Evolutionary conservation across 2,797 vertebrate genomes (phyloP).

Genomic region (Phataginus tricuspis): DNA sequence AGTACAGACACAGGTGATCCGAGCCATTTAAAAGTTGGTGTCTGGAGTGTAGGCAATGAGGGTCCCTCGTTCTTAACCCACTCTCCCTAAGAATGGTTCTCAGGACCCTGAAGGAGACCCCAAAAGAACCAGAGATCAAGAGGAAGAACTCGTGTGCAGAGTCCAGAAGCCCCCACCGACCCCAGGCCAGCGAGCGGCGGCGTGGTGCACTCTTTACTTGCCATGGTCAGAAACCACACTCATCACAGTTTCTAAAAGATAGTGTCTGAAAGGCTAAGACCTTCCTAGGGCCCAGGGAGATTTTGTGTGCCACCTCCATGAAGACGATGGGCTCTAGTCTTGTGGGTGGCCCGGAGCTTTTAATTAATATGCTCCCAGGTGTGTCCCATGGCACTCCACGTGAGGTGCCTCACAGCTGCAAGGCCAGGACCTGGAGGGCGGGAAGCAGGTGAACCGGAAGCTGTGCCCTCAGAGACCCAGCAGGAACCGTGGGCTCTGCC

Average conservation of each 20-base stretch:
- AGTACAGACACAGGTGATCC: rapidly evolving
- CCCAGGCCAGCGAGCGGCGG: background rate
- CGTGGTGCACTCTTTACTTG: background rate
- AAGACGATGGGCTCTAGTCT: background rate
- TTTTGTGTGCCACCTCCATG: background rate
- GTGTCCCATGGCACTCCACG: background rate
- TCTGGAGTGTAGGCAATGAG: background rate
- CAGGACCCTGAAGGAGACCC: background rate
- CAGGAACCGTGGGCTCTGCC: background rate
- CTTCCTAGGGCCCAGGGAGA: background rate
- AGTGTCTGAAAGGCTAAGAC: background rate
- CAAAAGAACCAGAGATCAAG: background rate
- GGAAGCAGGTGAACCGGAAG: background rate
- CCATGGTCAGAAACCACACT: background rate
- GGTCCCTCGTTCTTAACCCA: background rate
- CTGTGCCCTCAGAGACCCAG: background rate
- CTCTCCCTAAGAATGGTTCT: background rate
- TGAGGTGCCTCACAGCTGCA: background rate
- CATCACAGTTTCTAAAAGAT: background rate
- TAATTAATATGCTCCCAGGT: background rate
- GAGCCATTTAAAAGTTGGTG: background rate
- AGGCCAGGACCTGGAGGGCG: background rate
- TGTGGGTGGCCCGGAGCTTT: background rate
- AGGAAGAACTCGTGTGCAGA: background rate
- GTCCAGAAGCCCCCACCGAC: background rate